phyloP scores from a whole-genome alignment of 2,113 vertebrate species.

The Leiothrix lutea region DNA sequence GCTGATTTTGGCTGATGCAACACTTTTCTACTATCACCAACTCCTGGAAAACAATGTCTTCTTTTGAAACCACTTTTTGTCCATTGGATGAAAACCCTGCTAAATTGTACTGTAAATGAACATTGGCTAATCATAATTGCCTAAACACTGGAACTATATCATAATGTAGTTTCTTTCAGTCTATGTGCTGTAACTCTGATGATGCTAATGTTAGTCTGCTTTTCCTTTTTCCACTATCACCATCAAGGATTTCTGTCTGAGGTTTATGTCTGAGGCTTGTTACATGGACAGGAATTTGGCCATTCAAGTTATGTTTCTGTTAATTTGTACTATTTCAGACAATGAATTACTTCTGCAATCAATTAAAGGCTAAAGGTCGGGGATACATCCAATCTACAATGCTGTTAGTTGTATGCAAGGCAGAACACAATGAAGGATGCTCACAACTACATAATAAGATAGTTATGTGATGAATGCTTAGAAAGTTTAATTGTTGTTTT shows the following conservation, averaged over 20 bases:
- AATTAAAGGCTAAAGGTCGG: not conserved
- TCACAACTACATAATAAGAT: not conserved
- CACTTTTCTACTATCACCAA: not conserved
- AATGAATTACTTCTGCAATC: not conserved
- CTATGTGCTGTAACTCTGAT: not conserved
- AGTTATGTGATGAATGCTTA: not conserved
- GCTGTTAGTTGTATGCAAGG: not conserved
- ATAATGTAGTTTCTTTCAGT: not conserved
- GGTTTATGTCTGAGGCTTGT: not conserved
- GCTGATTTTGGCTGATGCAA: not conserved
- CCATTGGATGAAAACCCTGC: not conserved
- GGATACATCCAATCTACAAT: not conserved
- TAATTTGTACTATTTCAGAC: not conserved
- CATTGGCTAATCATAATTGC: not conserved
- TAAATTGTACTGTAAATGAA: not conserved
- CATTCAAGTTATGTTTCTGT: not conserved
- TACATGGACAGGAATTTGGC: not conserved
- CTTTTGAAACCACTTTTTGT: not conserved
- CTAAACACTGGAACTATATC: not conserved
- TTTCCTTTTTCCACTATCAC: not conserved
- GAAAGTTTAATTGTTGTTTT: not conserved
- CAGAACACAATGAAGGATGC: not conserved
- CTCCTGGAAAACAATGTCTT: not conserved
- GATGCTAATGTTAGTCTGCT: not conserved
- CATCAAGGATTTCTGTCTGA: not conserved